Base-by-base conservation (phyloP, 2,888 invertebrate species). In the Teinopalpus imperialis region DNA sequence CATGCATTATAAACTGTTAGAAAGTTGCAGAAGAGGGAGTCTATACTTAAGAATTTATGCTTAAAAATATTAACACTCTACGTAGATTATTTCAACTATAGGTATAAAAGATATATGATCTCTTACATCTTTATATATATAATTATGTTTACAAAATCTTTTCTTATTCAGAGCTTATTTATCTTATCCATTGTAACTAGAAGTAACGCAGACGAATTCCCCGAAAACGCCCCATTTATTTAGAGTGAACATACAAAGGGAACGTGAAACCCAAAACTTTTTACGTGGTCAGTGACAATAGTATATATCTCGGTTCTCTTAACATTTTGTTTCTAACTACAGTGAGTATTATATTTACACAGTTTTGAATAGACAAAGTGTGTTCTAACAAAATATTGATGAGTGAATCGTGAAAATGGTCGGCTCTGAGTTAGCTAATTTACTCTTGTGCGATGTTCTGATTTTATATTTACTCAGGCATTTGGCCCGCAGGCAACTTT, bases 81-180 rank as follows among this genome's bases (percentile, higher is more conserved):
- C n/a, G n/a, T n/a, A n/a, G n/a, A n/a, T n/a, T n/a, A n/a, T n/a
- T n/a, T n/a, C n/a, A n/a, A n/a, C n/a, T n/a, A n/a, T n/a, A n/a
- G n/a, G n/a, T n/a, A n/a, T n/a, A n/a, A n/a, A n/a, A n/a, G n/a
- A n/a, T n/a, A n/a, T n/a, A n/a, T n/a, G n/a, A n/a, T n/a, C n/a
- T n/a, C n/a, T n/a, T n/a, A n/a, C n/a, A n/a, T n/a, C n/a, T n/a
- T n/a, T n/a, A n/a, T 34, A 34, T 78, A 81, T 86, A 87, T 86
- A 88, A 88, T 88, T 86, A 82, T 82, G 80, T 85, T 86, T 81
- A 81, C 81, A 74, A 77, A 86, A 87, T 86, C 85, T 85, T 88
- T 88, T 86, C 86, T 82, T 83, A 81, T 80, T 74, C 78, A 71
- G 74, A 76, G 81, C 82, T 83, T 86, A 83, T 87, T 88, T 87